Base-by-base conservation (phyloP, 1,140 invertebrate genomes). In the Alviniconcha marisindica region DNA sequence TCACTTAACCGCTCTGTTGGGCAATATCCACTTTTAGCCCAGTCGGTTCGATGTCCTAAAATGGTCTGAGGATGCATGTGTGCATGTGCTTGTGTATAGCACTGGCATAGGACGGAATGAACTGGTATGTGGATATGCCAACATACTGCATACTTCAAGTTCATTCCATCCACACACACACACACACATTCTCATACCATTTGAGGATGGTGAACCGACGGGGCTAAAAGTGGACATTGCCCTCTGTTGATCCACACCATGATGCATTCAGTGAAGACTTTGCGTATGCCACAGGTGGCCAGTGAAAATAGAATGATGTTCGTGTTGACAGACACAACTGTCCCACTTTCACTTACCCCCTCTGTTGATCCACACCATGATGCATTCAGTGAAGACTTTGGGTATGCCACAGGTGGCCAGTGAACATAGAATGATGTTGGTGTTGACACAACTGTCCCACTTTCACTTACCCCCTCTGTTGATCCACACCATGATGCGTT, bases 311-410 rank as follows among this genome's bases (percentile, higher is more conserved):
- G 38, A 18, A 5, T 36, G 69, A 36, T n/a, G n/a, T 24, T 5
- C 12, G 24, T 66, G 10, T n/a, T n/a, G n/a, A n/a, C n/a, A n/a
- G n/a, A n/a, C n/a, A n/a, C n/a, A 91, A 24, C n/a, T n/a, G n/a
- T 66, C 31, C 60, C 31, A 1, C 60, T 24, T 18, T 71, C 36
- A 76, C 73, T 76, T 94, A 98, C 97, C 96, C 96, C 97, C 97
- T 91, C 97, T 94, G 93, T 98, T 98, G 2, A 98, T 94, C 71
- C 98, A 93, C 18, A 97, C 93, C 77, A 98, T 94, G 33, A 97
- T 94, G 94, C 98, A 98, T 91, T 98, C 97, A 21, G 97, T 98
- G 85, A 98, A 97, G 15, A 95, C 95, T 93, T 97, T 98, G 2
- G 96, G 96, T 63, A 95, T 94, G 69, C 95, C 94, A 84, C 95